Evolutionary conservation across 2,888 invertebrate species (phyloP).

Genomic region (Cotesia congregata): DNA sequence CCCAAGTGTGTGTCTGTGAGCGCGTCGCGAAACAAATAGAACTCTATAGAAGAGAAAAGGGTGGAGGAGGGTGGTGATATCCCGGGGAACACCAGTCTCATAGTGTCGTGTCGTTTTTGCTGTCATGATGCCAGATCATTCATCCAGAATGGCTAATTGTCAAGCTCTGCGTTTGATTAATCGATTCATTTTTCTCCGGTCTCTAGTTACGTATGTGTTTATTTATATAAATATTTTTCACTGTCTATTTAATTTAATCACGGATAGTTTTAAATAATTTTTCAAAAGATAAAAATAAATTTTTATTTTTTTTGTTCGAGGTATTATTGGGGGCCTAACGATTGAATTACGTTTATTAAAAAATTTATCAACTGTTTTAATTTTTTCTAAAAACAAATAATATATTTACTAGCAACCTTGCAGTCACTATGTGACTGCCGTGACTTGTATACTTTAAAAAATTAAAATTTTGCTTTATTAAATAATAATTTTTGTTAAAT

Average conservation of each 20-base stretch:
- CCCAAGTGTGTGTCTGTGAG: not conserved
- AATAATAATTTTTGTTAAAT: too few relatives aligned
- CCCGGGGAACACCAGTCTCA: not conserved
- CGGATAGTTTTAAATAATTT: too few relatives aligned
- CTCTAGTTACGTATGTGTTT: not conserved
- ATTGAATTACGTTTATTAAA: too few relatives aligned
- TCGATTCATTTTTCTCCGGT: not conserved
- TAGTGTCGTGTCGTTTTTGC: not conserved
- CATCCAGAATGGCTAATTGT: constrained; percentile 17
- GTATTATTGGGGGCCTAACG: too few relatives aligned
- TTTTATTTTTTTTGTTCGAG: too few relatives aligned
- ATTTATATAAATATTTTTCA: not conserved
- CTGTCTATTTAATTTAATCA: not conserved
- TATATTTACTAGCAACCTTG: too few relatives aligned
- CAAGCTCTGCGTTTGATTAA: constrained; percentile 7
- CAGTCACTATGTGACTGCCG: too few relatives aligned
- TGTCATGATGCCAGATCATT: constrained; percentile 11
- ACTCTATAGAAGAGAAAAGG: not conserved
- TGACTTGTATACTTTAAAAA: too few relatives aligned
- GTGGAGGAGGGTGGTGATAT: not conserved
- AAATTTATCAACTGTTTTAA: too few relatives aligned
- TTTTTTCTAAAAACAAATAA: too few relatives aligned
- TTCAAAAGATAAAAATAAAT: too few relatives aligned
- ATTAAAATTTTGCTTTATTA: too few relatives aligned
- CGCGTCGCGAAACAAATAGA: not conserved